Base-by-base conservation (phyloP, 1,140 invertebrate genomes). In the Gonioctena quinquepunctata region DNA sequence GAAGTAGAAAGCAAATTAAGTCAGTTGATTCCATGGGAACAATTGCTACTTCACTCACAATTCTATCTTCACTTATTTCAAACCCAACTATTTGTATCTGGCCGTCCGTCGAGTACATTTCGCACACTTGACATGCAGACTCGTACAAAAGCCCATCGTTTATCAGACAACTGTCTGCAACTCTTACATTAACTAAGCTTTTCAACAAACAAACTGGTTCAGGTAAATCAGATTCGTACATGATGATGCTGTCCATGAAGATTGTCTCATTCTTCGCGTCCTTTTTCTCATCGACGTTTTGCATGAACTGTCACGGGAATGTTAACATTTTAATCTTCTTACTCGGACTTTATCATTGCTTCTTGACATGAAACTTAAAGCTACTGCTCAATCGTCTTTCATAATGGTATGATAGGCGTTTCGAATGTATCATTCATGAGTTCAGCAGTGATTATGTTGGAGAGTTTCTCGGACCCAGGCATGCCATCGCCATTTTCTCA, bases 281-380 rank as follows among this genome's bases (percentile, higher is more conserved):
- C n/a, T n/a, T 63, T 63, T 63, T 63, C 61, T 33, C 61, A 63
- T 63, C 19, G 61, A 48, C 49, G 61, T 63, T 63, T 63, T 63
- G 61, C 61, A 63, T 49, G 61, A 23, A 21, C 61, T 63, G 61
- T 63, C 61, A 63, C 49, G 61, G 19, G 42, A 63, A 50, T 22
- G 61, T 63, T 63, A 63, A 63, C 61, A 63, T 49, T 49, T 49
- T 63, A 63, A 63, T 63, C 61, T 48, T 16, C 33, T 63, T 63
- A 63, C 21, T n/a, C 21, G 16, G 19, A 21, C 42, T 49, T 33
- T 8, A 22, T 54, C 21, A 54, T 54, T 54, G 21, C 6, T 18
- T 21, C 11, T 54, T 54, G 18, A 25, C 13, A 59, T 13, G 23
- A 16, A 22, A 13, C 21, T 11, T 5, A 13, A 22, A 25, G 56